A percentile compares a stretch with the other conserved stretches of the same genome.
Conservation (phyloP, 35 echinoderm and acorn worm species). For the Acanthaster planci region DNA sequence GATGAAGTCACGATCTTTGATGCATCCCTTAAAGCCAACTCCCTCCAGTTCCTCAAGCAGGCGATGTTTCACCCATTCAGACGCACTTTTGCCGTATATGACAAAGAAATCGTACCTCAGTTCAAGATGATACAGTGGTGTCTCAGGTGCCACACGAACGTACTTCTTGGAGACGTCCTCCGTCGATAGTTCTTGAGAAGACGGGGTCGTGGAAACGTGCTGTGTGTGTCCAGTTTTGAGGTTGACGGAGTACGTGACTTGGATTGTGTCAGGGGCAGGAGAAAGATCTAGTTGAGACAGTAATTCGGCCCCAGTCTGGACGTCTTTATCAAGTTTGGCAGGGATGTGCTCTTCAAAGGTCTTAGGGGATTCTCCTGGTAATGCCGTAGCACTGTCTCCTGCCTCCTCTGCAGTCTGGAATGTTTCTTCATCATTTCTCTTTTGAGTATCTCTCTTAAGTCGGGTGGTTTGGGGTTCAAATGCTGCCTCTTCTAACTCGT, state of each 20-base stretch:
- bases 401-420: too few relatives aligned
- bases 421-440: too few relatives aligned
- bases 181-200: neutral
- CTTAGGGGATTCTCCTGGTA: too few relatives aligned
- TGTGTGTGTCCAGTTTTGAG: neutral
- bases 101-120: neutral
- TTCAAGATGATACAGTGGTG: neutral
- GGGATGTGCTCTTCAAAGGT: too few relatives aligned
- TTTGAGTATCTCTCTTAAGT: too few relatives aligned
- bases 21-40: neutral
- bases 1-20: slow-evolving; percentile 14
- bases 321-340: too few relatives aligned
- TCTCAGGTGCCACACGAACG: neutral
- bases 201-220: neutral
- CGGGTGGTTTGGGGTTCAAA: too few relatives aligned
- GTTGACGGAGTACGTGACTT: neutral
- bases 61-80: neutral
- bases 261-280: too few relatives aligned
- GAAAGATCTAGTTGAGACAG: too few relatives aligned
- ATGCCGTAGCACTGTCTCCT: too few relatives aligned
- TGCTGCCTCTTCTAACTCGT: too few relatives aligned
- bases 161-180: neutral
- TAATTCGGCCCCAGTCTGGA: too few relatives aligned
- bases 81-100: neutral
- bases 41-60: slow-evolving; percentile 3